These are phyloP conservation scores for Erpetoichthys calabaricus DNA, from an alignment of 2,797 vertebrate genomes.

Conservation along the genomic window DNA sequence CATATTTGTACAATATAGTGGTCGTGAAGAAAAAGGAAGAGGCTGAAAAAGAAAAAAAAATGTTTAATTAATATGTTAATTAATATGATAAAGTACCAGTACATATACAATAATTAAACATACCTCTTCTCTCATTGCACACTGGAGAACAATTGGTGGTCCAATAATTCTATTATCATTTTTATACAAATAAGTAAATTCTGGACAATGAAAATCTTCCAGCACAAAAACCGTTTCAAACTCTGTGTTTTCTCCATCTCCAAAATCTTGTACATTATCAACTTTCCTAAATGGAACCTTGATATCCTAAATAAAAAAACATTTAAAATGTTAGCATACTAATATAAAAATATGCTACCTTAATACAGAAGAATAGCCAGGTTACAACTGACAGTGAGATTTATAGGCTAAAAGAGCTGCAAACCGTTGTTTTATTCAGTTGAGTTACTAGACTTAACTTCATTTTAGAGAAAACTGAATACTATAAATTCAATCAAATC, in stretches of 20 bases:
- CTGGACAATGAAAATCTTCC: slow-evolving; percentile 60
- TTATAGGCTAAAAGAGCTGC: neutral
- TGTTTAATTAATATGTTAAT: neutral
- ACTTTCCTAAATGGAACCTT: slow-evolving; percentile 61
- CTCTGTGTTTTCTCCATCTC: slow-evolving; percentile 63
- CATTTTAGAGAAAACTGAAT: no score
- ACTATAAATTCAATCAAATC: no score
- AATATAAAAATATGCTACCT: neutral
- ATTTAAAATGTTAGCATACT: neutral
- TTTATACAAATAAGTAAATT: slow-evolving; percentile 70
- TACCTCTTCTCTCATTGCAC: slow-evolving; percentile 72
- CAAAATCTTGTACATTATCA: slow-evolving; percentile 61
- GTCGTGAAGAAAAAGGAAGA: slow-evolving; percentile 78
- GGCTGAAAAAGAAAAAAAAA: slow-evolving; percentile 41
- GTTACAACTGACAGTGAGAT: no score
- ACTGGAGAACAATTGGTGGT: slow-evolving; percentile 74
- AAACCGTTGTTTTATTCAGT: neutral
- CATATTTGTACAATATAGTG: slow-evolving; percentile 83
- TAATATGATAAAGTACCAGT: neutral
- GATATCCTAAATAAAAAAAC: slow-evolving; percentile 59
- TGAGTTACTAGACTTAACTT: no score
- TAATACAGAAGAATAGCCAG: neutral
- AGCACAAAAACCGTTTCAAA: slow-evolving; percentile 80
- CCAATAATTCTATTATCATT: slow-evolving; percentile 76
- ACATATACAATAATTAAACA: slow-evolving; percentile 1